Evolutionary conservation across 2,797 vertebrate genomes (phyloP).

Genomic region (Melanotaenia parkinsoni): DNA sequence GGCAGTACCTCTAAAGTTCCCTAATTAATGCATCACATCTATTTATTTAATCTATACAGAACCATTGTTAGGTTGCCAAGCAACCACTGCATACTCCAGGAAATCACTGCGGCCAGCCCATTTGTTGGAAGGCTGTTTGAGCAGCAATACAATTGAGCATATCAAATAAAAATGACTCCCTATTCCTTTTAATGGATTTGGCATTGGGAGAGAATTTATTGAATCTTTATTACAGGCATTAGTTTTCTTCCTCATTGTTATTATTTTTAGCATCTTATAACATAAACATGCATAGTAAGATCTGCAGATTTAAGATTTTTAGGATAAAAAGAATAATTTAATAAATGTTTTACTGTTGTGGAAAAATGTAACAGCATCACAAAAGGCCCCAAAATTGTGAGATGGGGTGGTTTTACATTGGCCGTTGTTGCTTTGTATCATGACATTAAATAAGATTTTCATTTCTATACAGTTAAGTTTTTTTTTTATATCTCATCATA

Average conservation of each 20-base stretch:
- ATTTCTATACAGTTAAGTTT: not conserved
- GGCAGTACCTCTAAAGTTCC: conserved; percentile 7
- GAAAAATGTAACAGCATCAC: no score
- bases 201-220: not conserved
- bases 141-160: conserved; percentile 7
- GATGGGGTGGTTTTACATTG: not conserved
- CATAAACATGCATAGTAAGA: not conserved
- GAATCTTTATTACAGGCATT: not conserved
- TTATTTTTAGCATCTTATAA: not conserved
- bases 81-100: conserved; percentile 5
- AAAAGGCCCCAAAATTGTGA: not conserved
- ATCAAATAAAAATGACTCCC: conserved; percentile 11
- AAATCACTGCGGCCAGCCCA: not conserved
- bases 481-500: not conserved
- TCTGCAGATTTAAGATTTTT: not conserved
- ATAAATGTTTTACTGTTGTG: not conserved
- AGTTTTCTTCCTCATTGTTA: not conserved
- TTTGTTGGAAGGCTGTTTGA: conserved; percentile 12
- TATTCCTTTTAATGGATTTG: conserved; percentile 16
- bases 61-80: conserved; percentile 23
- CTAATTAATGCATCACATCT: conserved; percentile 24
- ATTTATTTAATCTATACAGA: conserved; percentile 31
- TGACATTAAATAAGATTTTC: no score
- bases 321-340: not conserved
- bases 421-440: no score